Evolutionary conservation across 2,797 vertebrate species (phyloP).

Genomic region (Phataginus tricuspis): DNA sequence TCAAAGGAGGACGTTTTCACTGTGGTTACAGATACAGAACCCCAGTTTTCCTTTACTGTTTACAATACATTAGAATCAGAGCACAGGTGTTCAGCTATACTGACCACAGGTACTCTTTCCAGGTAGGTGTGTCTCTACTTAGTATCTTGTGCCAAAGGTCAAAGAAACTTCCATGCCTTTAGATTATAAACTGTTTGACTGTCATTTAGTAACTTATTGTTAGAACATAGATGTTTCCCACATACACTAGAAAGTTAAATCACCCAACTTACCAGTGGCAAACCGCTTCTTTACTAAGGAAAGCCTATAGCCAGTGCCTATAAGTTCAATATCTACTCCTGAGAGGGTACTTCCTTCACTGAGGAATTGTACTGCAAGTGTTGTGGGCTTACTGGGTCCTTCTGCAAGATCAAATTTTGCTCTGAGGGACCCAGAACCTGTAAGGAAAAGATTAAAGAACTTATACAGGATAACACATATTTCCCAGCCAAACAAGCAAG

Average conservation of each 20-base stretch:
- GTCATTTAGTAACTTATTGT: not conserved
- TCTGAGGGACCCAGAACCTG: constrained; percentile 95
- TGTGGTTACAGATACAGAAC: not conserved
- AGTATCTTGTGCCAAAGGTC: not conserved
- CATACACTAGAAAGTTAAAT: not conserved
- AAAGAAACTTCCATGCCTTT: constrained; percentile 39
- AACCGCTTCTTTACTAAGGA: constrained; percentile 98
- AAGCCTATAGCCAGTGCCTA: constrained; percentile 94
- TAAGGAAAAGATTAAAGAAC: constrained; percentile 63
- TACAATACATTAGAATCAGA: constrained; percentile 12
- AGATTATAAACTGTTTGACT: not conserved
- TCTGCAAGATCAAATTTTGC: constrained; percentile 97
- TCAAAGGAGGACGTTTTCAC: not conserved
- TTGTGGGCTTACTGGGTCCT: constrained; percentile 94
- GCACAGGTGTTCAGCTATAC: not conserved
- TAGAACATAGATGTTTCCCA: constrained; percentile 36
- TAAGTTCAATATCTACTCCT: constrained; percentile 94
- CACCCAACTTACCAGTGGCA: constrained; percentile 91
- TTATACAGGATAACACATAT: constrained; percentile 23
- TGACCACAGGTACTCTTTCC: not conserved
- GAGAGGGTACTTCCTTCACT: constrained; percentile 96
- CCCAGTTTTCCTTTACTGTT: constrained; percentile 36
- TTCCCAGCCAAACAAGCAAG: constrained; percentile 37
- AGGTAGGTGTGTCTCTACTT: constrained; percentile 35
- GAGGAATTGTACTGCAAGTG: constrained; percentile 96